Evolutionary conservation across 2,797 vertebrate genomes (phyloP), one percentile per base, ranked within the genome.

Genomic region (Acrocephalus scirpaceus): DNA sequence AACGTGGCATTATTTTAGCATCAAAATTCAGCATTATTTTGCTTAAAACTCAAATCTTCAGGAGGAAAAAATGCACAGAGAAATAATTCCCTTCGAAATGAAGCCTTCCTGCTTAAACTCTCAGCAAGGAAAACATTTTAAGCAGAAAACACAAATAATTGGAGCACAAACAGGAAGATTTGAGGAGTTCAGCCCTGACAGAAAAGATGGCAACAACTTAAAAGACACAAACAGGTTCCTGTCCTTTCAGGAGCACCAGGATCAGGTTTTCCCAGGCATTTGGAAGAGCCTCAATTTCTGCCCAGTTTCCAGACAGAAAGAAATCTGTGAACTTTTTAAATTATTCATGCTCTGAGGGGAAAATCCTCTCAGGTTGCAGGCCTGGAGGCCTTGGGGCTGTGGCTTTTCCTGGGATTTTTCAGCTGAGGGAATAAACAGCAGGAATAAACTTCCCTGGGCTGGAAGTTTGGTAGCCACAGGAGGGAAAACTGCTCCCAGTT

Each of bases 321-420:
- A 94, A 96, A 94, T 89, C 42, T 89, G 82, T 61, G 90, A 91
- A 80, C 75, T 50, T 90, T 93, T 96, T 93, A 61, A 93, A 95
- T 93, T 90, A 70, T 93, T 69, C 93, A 95, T 90, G 95, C 96
- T 93, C 69, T 22, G 57, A 90, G 78, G 87, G 72, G 87, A 72
- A 90, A 94, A 90, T 44, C 75, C 91, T 94, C 94, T 95, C 53
- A 0, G 86, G 73, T 83, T 96, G 88, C 96, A 94, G 86, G 58
- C 51, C 17, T 3, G 2, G 88, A 83, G 90, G 69, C 92, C 75
- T 90, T 30, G 1, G 73, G 90, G 83, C 53, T 1, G 0, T 13
- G 72, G 82, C 23, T 94, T 94, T 81, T 84, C 38, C 50, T 62
- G 67, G 86, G 67, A 60, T 29, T 86, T 84, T 62, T 64, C 74